These are phyloP conservation scores for Gobiocypris rarus DNA, from an alignment of 2,113 vertebrate species.

Conservation along the genomic window DNA sequence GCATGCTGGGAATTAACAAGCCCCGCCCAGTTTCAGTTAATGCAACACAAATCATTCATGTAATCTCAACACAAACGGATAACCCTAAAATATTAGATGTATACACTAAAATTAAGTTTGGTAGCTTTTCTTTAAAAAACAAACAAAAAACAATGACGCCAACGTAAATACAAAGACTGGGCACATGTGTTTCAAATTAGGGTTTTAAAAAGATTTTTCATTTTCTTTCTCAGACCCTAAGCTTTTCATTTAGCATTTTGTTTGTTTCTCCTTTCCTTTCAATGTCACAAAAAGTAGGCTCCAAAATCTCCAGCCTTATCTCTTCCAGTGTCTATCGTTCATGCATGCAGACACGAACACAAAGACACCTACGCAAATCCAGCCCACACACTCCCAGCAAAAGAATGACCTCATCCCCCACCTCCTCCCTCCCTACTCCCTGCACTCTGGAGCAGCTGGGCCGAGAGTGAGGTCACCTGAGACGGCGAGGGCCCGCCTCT, in stretches of 20 bases:
- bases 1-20: too few species aligned
- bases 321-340: constrained; percentile 35
- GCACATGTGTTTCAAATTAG: not conserved
- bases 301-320: not conserved
- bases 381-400: constrained; percentile 65
- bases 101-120: too few species aligned
- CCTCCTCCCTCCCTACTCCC: not conserved
- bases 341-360: constrained; percentile 43
- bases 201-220: not conserved
- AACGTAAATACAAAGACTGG: not conserved
- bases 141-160: not conserved
- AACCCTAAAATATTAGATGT: too few species aligned
- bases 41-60: too few species aligned
- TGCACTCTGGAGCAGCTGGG: constrained; percentile 48
- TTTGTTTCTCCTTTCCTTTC: not conserved
- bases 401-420: constrained; percentile 72
- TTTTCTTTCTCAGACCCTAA: not conserved
- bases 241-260: not conserved
- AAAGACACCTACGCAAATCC: constrained; percentile 60
- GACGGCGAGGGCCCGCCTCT: constrained; percentile 37
- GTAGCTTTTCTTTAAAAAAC: not conserved
- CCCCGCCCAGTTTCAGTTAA: too few species aligned
- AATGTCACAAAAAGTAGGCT: not conserved
- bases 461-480: constrained; percentile 62
- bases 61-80: too few species aligned